Evolutionary conservation across 2,797 vertebrate species (phyloP).

Genomic region (Onychomys leucogaster): DNA sequence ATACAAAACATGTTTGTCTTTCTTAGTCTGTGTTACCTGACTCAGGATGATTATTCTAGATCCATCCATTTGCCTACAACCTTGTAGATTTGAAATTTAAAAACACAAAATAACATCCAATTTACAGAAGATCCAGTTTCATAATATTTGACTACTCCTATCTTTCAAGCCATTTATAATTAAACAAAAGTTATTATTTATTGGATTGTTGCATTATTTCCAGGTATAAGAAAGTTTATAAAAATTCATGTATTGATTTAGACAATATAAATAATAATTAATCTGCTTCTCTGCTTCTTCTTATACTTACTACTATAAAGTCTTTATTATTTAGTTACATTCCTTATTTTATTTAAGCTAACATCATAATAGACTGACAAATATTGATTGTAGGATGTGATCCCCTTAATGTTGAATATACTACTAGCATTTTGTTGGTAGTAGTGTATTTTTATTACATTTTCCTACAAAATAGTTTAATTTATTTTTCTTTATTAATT

Average conservation of each 20-base stretch:
- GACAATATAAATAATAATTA: not conserved
- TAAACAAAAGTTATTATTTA: not conserved
- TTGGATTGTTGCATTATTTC: not conserved
- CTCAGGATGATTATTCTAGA: too few species aligned
- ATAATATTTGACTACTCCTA: not conserved
- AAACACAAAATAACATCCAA: not conserved
- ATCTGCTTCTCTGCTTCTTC: conserved; percentile 27
- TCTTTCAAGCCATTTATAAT: not conserved
- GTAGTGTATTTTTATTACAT: not conserved
- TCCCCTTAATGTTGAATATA: not conserved
- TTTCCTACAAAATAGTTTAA: not conserved
- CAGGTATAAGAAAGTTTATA: not conserved
- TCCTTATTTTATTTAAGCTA: not conserved
- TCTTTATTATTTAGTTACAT: not conserved
- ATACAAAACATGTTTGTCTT: too few species aligned
- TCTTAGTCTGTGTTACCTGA: too few species aligned
- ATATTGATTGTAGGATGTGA: not conserved
- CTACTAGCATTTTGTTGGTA: not conserved
- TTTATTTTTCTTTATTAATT: not conserved
- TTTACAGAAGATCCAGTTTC: not conserved
- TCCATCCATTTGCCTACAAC: too few species aligned
- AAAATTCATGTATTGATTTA: conserved; percentile 13
- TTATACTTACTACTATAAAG: not conserved
- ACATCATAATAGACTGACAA: not conserved
- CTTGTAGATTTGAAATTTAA: too few species aligned